Conservation (phyloP, 2,888 invertebrate species). For the Apotomis turbidana region DNA sequence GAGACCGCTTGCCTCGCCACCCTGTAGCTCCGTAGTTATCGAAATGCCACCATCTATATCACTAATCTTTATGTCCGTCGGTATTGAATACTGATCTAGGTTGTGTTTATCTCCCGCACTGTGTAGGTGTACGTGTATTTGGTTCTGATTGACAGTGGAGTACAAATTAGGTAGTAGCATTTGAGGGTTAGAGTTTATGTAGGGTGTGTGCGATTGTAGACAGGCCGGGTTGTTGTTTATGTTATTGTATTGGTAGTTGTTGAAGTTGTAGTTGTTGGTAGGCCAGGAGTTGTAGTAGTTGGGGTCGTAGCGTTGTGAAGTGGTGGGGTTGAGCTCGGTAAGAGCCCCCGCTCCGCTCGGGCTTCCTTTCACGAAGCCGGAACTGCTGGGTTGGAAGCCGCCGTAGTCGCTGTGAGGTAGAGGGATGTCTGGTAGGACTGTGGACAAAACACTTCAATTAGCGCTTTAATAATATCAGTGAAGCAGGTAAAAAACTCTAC, state of each 20-base stretch:
- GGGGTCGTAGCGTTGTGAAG: constrained; percentile 77
- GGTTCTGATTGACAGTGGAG: constrained; percentile 93
- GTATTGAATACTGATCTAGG: constrained; percentile 85
- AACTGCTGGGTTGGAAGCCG: constrained; percentile 67
- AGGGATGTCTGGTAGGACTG: constrained; percentile 84
- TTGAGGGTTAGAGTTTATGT: constrained; percentile 85
- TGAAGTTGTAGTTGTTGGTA: constrained; percentile 86
- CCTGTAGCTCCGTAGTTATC: constrained; percentile 77
- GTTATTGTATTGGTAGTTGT: constrained; percentile 89
- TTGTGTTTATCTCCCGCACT: constrained; percentile 86
- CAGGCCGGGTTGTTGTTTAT: constrained; percentile 81
- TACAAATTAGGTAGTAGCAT: constrained; percentile 92
- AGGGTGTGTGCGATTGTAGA: constrained; percentile 83
- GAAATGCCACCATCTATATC: constrained; percentile 84
- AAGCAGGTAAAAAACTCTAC: background rate
- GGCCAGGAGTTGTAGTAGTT: constrained; percentile 85
- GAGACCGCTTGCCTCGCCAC: constrained; percentile 75
- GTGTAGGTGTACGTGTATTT: constrained; percentile 92
- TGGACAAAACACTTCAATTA: constrained; percentile 46
- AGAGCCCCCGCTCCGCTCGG: constrained; percentile 69
- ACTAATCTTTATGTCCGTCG: constrained; percentile 85
- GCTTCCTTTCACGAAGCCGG: constrained; percentile 70
- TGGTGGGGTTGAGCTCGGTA: constrained; percentile 74
- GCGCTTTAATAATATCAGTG: background rate
- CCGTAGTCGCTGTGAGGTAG: constrained; percentile 74